Evolutionary conservation across 2,113 vertebrate genomes (phyloP), one percentile per base, ranked within the genome.

Genomic region (Perccottus glenii): DNA sequence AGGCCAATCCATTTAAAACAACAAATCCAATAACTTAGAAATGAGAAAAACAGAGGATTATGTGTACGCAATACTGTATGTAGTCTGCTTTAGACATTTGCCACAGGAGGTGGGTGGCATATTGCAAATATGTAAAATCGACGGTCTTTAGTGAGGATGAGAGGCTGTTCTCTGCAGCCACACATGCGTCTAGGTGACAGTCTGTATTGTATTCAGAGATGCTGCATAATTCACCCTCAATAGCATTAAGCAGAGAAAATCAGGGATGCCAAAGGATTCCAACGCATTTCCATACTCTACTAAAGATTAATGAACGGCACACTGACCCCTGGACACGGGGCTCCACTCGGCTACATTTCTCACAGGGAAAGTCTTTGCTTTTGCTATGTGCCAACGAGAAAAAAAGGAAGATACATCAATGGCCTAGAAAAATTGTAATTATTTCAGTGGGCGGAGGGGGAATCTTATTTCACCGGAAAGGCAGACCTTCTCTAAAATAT

Each of bases 391-490:
- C 49, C 9, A 14, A 11, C 44, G 42, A 53, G 42, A 70, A 53
- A 57, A 67, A 61, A 38, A 61, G 44, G 5, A 50, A 27, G 27
- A 77, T 68, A 71, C 53, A 76, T 74, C 64, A 51, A 36, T 80
- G 80, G 48, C 72, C 48, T 56, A 75, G 72, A 84, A 79, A 82
- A 62, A 64, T 33, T 64, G 7, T 78, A 80, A 86, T 88, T 83
- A 83, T 83, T 85, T 86, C 64, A 76, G 73, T 62, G 58, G 73
- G 71, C 67, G 75, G 52, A 74, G 72, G 64, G 64, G n/a, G 35
- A 49, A 69, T 73, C 55, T 82, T 45, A 86, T 86, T 82, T 83
- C 69, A 33, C 38, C 44, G 40, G 58, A 51, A 80, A 64, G 40
- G 67, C 74, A 74, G 57, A 60, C 11, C 62, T 50, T 60, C 19